Evolutionary conservation across 1,140 invertebrate species (phyloP).

Genomic region (Idris sp.): DNA sequence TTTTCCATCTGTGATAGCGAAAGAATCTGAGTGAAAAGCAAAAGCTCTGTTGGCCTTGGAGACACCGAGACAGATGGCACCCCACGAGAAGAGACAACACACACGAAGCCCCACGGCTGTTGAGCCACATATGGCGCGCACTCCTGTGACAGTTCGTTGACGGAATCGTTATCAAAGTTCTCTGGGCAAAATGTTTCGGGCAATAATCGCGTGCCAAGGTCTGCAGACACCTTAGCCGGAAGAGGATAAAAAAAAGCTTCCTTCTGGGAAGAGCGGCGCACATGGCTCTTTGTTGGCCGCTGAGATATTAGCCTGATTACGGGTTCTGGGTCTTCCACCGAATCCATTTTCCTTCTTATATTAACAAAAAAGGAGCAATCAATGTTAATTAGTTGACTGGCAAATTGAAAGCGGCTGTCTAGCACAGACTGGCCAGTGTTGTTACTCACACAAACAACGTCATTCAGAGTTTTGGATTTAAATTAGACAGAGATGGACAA

Average conservation of each 20-base stretch:
- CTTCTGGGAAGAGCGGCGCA: constrained; percentile 61
- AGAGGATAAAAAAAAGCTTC: constrained; percentile 51
- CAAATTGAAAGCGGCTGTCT: no score
- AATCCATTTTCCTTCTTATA: no score
- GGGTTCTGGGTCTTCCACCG: no score
- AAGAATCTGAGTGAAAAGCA: background rate
- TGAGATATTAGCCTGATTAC: constrained; percentile 57
- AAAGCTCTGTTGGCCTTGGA: no score
- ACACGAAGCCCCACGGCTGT: constrained; percentile 18
- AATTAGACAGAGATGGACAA: background rate
- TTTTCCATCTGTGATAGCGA: no score
- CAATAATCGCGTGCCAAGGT: constrained; percentile 21
- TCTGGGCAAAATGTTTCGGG: no score
- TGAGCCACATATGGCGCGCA: constrained; percentile 38
- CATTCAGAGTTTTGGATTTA: no score
- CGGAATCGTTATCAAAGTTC: constrained; percentile 30
- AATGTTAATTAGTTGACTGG: no score
- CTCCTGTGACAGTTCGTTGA: constrained; percentile 23
- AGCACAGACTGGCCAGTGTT: no score
- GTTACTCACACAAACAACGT: no score
- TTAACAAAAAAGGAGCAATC: no score
- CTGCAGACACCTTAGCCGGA: constrained; percentile 35
- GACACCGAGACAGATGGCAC: constrained; percentile 27
- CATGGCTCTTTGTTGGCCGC: constrained; percentile 48
- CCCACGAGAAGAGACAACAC: constrained; percentile 11